Percentiles rank a stretch among this genome's conserved stretches.
Evolutionary conservation across 1,140 invertebrate genomes (phyloP).

Genomic region (Zophobas atratus): DNA sequence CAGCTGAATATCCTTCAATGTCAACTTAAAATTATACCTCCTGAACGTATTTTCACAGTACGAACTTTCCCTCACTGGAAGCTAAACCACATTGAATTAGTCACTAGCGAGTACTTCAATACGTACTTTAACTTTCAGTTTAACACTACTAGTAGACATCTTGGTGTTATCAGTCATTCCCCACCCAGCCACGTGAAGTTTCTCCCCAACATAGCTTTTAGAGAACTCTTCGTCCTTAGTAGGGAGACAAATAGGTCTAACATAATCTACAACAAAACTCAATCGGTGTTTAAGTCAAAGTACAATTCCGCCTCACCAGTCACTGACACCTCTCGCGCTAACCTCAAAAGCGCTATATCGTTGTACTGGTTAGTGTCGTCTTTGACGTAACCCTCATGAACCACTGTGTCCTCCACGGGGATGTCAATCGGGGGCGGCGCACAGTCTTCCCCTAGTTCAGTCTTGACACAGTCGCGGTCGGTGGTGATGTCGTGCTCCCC

Average conservation of each 20-base stretch:
- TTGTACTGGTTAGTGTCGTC: constrained; percentile 74
- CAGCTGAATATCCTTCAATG: constrained; percentile 66
- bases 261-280: constrained; percentile 70
- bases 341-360: constrained; percentile 84
- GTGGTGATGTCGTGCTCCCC: constrained; percentile 76
- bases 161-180: constrained; percentile 79
- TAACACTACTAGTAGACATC: constrained; percentile 71
- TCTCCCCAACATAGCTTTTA: constrained; percentile 69
- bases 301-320: constrained; percentile 65
- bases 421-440: constrained; percentile 74
- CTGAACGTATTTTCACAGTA: constrained; percentile 9
- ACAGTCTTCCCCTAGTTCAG: constrained; percentile 66
- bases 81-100: background rate
- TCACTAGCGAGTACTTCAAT: background rate
- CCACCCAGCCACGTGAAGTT: constrained; percentile 86
- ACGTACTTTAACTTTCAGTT: constrained; percentile 70
- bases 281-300: background rate
- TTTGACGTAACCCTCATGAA: constrained; percentile 79
- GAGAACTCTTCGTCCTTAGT: constrained; percentile 65
- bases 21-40: constrained; percentile 1
- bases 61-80: constrained; percentile 14
- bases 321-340: constrained; percentile 74
- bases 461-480: constrained; percentile 72
- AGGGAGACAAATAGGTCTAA: constrained; percentile 89
- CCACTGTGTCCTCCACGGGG: constrained; percentile 74